Evolutionary conservation across 2,113 vertebrate species (phyloP).

Genomic region (Psilopogon haemacephalus): DNA sequence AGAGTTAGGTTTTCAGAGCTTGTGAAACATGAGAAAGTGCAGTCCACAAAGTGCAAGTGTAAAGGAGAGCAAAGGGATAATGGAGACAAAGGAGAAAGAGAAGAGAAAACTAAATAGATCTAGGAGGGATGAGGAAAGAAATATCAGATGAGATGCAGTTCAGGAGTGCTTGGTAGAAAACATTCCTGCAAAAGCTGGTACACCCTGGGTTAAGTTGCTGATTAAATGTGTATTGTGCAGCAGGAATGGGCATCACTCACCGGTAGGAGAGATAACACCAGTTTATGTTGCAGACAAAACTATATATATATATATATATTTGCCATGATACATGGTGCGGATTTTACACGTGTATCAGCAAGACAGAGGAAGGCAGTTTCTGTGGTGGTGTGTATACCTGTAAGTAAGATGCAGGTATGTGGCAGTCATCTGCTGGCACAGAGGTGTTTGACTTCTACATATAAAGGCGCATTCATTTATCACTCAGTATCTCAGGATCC

Average conservation of each 20-base stretch:
- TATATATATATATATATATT: background rate
- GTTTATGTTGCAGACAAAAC: conserved; percentile 23
- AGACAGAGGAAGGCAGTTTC: background rate
- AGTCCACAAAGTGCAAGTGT: background rate
- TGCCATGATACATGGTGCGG: background rate
- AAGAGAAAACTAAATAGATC: background rate
- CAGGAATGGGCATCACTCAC: background rate
- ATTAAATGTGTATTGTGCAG: background rate
- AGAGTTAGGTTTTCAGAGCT: background rate
- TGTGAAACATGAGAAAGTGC: background rate
- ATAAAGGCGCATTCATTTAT: background rate
- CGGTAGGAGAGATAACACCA: background rate
- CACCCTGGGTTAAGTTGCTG: background rate
- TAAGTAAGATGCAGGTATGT: background rate
- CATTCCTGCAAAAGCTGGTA: background rate
- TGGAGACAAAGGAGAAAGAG: background rate
- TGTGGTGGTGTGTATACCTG: background rate
- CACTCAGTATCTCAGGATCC: background rate
- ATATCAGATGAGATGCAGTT: background rate
- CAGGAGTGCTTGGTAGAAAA: background rate
- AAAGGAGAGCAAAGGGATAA: background rate
- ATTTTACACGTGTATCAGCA: conserved; percentile 15
- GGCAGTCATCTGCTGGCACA: background rate
- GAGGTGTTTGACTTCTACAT: background rate
- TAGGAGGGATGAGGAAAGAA: background rate